Evolutionary conservation across 2,888 invertebrate species (phyloP).

Genomic region (Acrobasis consociella): DNA sequence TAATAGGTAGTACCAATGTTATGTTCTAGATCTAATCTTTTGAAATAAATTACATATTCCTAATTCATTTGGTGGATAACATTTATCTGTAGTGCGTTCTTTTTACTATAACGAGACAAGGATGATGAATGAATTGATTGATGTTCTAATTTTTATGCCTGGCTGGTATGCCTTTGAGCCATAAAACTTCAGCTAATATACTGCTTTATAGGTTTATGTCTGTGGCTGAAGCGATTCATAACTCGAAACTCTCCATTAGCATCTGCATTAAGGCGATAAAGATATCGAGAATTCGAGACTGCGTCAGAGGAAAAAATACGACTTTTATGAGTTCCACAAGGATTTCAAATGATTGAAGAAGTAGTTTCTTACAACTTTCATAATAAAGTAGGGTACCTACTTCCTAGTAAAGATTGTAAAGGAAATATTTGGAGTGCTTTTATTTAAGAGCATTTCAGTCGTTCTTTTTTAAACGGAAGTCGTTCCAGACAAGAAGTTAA

Average conservation of each 20-base stretch:
- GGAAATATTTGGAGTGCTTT: not conserved
- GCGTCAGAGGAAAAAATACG: slow-evolving; percentile 31
- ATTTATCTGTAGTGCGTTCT: not conserved
- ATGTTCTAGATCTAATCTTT: not conserved
- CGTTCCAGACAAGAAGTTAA: slow-evolving; percentile 46
- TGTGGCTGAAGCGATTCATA: slow-evolving; percentile 53
- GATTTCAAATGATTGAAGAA: slow-evolving; percentile 5
- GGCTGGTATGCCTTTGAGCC: slow-evolving; percentile 32
- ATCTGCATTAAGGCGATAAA: slow-evolving; percentile 43
- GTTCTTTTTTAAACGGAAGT: slow-evolving; percentile 21
- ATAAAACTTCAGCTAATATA: slow-evolving; percentile 64
- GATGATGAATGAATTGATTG: slow-evolving; percentile 30
- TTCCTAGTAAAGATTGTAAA: not conserved
- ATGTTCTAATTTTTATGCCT: slow-evolving; percentile 42
- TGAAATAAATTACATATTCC: not conserved
- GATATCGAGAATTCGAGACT: slow-evolving; percentile 30
- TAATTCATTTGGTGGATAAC: not conserved
- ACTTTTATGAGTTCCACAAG: slow-evolving; percentile 22
- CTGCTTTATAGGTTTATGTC: slow-evolving; percentile 52
- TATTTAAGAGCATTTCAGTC: not conserved
- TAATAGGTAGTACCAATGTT: no score
- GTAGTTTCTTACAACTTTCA: not conserved
- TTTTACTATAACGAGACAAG: slow-evolving; percentile 15
- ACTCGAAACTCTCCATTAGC: slow-evolving; percentile 64
- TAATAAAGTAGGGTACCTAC: not conserved